Evolutionary conservation across 2,113 vertebrate species (phyloP).

Genomic region (Canis aureus): DNA sequence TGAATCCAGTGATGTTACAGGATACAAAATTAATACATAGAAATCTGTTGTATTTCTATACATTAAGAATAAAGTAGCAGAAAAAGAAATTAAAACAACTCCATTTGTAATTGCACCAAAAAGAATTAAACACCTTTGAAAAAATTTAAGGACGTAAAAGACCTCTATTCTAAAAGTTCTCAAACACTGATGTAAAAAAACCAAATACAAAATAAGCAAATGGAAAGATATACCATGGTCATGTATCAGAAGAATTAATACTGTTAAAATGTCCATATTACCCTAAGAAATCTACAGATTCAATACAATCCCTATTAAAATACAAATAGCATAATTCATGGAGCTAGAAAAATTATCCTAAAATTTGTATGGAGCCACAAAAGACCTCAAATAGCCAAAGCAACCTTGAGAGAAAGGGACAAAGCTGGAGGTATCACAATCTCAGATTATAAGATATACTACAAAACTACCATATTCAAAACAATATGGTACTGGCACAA

Average conservation of each 20-base stretch:
- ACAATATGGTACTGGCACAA: neutral
- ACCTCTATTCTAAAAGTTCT: neutral
- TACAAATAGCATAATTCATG: neutral
- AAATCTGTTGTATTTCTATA: neutral
- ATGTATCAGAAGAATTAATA: neutral
- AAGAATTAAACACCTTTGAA: neutral
- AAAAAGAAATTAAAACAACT: neutral
- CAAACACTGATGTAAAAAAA: neutral
- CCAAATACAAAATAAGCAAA: neutral
- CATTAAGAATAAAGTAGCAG: neutral
- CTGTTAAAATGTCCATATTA: neutral
- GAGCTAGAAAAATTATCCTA: neutral
- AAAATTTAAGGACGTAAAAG: neutral
- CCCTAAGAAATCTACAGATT: neutral
- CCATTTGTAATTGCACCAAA: neutral
- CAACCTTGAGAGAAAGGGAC: neutral
- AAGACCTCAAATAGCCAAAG: neutral
- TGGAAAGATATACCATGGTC: neutral
- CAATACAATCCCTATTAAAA: neutral
- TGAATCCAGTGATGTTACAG: neutral
- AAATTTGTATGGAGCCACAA: neutral
- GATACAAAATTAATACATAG: neutral
- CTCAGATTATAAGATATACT: neutral
- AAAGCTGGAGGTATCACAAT: neutral
- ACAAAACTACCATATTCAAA: neutral